These are phyloP conservation scores for Propithecus coquereli DNA, from an alignment of 2,113 vertebrate genomes.

Conservation along the genomic window DNA sequence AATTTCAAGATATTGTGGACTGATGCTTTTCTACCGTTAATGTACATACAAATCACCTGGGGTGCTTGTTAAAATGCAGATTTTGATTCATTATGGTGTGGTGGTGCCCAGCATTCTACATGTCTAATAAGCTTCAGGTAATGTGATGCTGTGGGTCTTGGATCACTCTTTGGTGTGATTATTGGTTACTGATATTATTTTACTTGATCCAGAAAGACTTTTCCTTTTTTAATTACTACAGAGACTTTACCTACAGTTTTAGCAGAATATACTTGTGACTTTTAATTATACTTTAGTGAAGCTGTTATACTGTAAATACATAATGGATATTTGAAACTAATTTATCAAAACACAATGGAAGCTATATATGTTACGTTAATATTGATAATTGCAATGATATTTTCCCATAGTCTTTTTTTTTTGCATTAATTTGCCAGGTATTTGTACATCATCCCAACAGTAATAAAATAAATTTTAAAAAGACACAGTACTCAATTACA, in stretches of 20 bases:
- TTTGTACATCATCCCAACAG: background rate
- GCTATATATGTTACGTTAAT: background rate
- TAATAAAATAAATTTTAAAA: background rate
- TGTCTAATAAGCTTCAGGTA: background rate
- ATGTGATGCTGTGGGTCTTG: background rate
- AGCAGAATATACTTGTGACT: background rate
- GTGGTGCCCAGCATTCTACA: background rate
- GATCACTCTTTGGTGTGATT: background rate
- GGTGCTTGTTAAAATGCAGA: background rate
- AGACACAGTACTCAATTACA: background rate
- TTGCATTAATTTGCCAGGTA: background rate
- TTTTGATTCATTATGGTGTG: background rate
- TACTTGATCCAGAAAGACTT: background rate
- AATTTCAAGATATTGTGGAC: background rate
- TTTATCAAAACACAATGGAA: background rate
- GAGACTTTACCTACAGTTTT: background rate
- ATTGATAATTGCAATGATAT: background rate
- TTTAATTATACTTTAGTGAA: background rate
- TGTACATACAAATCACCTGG: background rate
- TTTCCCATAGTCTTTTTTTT: background rate
- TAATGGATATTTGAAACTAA: constrained; percentile 1
- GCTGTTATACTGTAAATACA: background rate
- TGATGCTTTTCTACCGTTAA: background rate
- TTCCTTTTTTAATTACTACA: background rate
- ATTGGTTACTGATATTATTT: background rate